Evolutionary conservation across 2,113 vertebrate species (phyloP), one percentile per base, ranked within the genome.

Genomic region (Ibidorhyncha struthersii): DNA sequence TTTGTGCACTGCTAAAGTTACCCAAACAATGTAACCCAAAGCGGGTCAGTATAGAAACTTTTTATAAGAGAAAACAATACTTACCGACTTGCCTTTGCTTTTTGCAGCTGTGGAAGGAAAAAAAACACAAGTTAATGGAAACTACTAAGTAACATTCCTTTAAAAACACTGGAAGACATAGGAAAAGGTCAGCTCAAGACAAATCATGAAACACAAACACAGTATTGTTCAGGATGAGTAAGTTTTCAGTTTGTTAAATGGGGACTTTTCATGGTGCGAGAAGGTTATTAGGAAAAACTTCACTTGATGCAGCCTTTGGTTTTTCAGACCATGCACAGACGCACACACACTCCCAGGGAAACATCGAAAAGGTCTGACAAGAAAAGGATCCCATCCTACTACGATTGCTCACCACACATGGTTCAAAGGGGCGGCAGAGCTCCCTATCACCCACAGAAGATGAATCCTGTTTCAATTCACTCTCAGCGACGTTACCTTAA

Each of bases 361-460:
- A 72, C 29, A 34, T 10, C 25, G 13, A 21, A 29, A 43, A 45
- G 17, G 8, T 41, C 19, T 8, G 19, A 61, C 0, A 0, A 66
- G 55, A 50, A 71, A 86, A 89, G 41, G 25, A 55, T 23, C 52
- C 45, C n/a, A n/a, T 20, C 55, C 73, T 65, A 6, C 52, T 29
- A 7, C 4, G 27, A 3, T 27, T 41, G 53, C 47, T 85, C 58
- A 56, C 26, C 30, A 43, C 14, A 12, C 27, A 21, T 29, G 47
- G 21, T 58, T 77, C 32, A 58, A 58, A 55, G n/a, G 3, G 13
- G 8, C 29, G 17, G 45, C 3, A 76, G 84, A 67, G 17, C 74
- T 38, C 32, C 12, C 52, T 58, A 29, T 30, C 61, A 53, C 19
- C 6, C 34, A 13, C 25, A 41, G n/a, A 74, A 49, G 59, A 20